phyloP scores from a whole-genome alignment of 2,888 invertebrate genomes.

The Polyploca ridens region DNA sequence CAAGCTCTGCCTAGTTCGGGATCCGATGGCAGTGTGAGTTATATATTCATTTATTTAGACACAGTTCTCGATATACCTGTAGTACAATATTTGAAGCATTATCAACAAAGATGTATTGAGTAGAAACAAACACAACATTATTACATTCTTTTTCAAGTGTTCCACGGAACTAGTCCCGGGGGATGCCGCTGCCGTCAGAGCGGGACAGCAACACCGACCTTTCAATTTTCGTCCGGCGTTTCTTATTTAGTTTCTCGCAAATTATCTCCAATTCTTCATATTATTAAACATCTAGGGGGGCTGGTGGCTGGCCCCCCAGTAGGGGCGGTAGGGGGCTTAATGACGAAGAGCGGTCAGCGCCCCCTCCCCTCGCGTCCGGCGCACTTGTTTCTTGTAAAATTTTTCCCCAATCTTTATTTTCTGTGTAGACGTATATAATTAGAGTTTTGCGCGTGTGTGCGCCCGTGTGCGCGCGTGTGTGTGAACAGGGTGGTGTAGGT shows the following conservation, averaged over 20 bases:
- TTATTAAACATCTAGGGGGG: slow-evolving; percentile 83
- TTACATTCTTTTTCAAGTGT: slow-evolving; percentile 7
- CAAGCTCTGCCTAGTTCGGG: no score
- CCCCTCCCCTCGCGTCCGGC: slow-evolving; percentile 66
- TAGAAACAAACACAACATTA: background rate
- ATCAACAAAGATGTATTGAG: background rate
- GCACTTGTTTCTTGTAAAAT: slow-evolving; percentile 84
- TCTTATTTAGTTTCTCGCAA: slow-evolving; percentile 85
- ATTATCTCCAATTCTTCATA: slow-evolving; percentile 85
- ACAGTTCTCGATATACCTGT: no score
- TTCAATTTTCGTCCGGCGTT: slow-evolving; percentile 83
- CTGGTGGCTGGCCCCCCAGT: slow-evolving; percentile 71
- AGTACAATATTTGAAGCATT: background rate
- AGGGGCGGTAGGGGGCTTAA: slow-evolving; percentile 62
- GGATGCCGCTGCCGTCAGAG: slow-evolving; percentile 37
- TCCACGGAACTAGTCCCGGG: slow-evolving; percentile 13
- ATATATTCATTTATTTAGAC: no score
- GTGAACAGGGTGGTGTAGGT: slow-evolving; percentile 62
- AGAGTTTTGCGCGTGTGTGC: slow-evolving; percentile 52
- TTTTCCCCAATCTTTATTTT: slow-evolving; percentile 85
- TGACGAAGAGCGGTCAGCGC: slow-evolving; percentile 80
- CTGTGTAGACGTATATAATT: slow-evolving; percentile 83
- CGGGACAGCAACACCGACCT: slow-evolving; percentile 61
- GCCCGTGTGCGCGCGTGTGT: slow-evolving; percentile 44
- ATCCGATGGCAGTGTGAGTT: no score